Evolutionary conservation across 2,888 invertebrate genomes (phyloP), one percentile per base, ranked within the genome.

Genomic region (Gymnocheta viridis): DNA sequence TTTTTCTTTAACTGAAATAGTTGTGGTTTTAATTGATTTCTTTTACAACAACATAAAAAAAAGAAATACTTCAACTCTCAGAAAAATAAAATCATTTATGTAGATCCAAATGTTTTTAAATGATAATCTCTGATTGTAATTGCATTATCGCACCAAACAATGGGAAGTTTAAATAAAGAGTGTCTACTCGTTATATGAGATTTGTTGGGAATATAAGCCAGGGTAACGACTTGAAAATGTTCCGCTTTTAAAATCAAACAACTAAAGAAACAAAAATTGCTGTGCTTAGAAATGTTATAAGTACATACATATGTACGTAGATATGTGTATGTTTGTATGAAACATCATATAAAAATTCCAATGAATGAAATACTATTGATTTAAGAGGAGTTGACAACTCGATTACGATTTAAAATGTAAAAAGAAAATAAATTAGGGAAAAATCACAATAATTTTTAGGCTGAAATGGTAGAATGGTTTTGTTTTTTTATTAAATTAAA

Each of bases 401-500:
- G 35, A 56, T 70, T 41, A n/a, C 24, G 24, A 10, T 44, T n/a
- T 10, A 41, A 38, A 60, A 22, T 24, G 24, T 60, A 14, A 2
- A 1, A 3, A 22, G n/a, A 27, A 54, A 17, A 62, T n/a, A 12
- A 6, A 38, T 9, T 29, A 12, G 49, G 22, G 47, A 56, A 69
- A 81, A 67, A 76, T 82, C 81, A 82, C 81, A 82, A 82, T 82
- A 82, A 82, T 82, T 67, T 81, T 44, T 44, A 80, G 58, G 56
- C 22, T 27, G 5, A 56, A 58, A 47, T 19, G 38, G 17, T 56
- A 17, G 12, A 56, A 49, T 35, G 4, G 6, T 22, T 19, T 14
- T n/a, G n/a, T 54, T 56, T 41, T 19, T 32, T 2, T 14, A 17
- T 12, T 22, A 17, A 17, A 24, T 58, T 10, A 10, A 58, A 10